A percentile compares a stretch with the other conserved stretches of the same genome.
Conservation (phyloP, 2,113 vertebrate genomes). For the Candoia aspera region DNA sequence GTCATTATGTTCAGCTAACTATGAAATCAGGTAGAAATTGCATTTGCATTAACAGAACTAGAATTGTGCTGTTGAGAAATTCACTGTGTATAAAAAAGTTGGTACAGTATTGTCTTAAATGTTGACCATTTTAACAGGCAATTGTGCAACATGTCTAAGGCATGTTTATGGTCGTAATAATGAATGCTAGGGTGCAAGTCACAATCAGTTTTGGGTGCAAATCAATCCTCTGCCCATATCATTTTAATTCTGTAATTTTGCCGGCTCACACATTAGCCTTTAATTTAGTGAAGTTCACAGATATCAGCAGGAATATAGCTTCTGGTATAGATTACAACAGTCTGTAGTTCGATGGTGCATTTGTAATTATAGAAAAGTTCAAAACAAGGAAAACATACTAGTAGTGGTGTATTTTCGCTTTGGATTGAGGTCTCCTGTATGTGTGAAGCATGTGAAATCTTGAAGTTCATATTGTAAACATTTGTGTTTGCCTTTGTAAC, state of each 20-base stretch:
- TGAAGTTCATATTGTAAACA: constrained; percentile 58
- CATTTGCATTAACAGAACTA: neutral
- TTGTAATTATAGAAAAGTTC: constrained; percentile 46
- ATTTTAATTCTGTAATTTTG: constrained; percentile 15
- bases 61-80: constrained; percentile 20
- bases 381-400: constrained; percentile 58
- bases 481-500: constrained; percentile 69
- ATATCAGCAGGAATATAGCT: constrained; percentile 35
- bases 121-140: constrained; percentile 17
- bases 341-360: constrained; percentile 37
- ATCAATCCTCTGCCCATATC: neutral
- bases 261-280: constrained; percentile 29
- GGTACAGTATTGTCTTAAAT: neutral
- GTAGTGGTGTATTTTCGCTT: constrained; percentile 72
- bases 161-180: constrained; percentile 13
- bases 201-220: neutral
- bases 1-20: neutral
- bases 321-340: constrained; percentile 51
- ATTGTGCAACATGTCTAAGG: constrained; percentile 22
- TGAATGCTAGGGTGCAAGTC: constrained; percentile 12
- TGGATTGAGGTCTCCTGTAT: constrained; percentile 69
- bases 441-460: constrained; percentile 76
- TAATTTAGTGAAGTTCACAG: constrained; percentile 25
- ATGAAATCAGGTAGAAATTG: neutral
- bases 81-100: constrained; percentile 39